A percentile compares a stretch with the other conserved stretches of the same genome.
Evolutionary conservation across 2,113 vertebrate genomes (phyloP).

Genomic region (Pterocles burchelli): DNA sequence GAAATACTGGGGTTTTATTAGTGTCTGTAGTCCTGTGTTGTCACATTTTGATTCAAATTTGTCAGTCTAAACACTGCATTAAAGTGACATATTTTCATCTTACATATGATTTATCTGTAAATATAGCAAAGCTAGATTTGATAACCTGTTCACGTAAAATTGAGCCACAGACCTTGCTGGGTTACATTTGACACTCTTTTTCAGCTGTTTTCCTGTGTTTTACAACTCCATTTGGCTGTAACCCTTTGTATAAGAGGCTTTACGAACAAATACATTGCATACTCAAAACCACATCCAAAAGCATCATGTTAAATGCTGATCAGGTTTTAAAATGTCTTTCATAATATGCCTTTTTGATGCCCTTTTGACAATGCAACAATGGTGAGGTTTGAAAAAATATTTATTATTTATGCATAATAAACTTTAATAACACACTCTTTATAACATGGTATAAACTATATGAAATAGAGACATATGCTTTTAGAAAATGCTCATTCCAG

Average conservation of each 20-base stretch:
- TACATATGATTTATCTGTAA: not conserved
- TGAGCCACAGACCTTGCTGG: not conserved
- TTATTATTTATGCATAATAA: not conserved
- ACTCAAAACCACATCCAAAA: not conserved
- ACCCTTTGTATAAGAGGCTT: not conserved
- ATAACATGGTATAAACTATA: not conserved
- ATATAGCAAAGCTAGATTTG: not conserved
- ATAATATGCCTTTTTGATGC: not conserved
- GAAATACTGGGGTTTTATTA: not conserved
- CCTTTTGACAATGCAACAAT: not conserved
- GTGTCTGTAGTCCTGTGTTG: not conserved
- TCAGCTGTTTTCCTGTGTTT: not conserved
- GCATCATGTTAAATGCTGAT: not conserved
- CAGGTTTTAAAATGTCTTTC: not conserved
- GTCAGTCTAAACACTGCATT: not conserved
- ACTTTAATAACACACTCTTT: not conserved
- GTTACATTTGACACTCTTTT: not conserved
- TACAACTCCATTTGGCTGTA: not conserved
- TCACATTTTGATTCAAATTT: not conserved
- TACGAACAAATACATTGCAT: not conserved
- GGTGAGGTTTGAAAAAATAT: not conserved
- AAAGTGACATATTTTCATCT: not conserved
- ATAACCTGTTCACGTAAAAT: not conserved
- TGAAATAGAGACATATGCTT: not conserved
- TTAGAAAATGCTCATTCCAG: not conserved